Base-by-base conservation (phyloP, 2,113 vertebrate species). In the Turdus rufiventris region DNA sequence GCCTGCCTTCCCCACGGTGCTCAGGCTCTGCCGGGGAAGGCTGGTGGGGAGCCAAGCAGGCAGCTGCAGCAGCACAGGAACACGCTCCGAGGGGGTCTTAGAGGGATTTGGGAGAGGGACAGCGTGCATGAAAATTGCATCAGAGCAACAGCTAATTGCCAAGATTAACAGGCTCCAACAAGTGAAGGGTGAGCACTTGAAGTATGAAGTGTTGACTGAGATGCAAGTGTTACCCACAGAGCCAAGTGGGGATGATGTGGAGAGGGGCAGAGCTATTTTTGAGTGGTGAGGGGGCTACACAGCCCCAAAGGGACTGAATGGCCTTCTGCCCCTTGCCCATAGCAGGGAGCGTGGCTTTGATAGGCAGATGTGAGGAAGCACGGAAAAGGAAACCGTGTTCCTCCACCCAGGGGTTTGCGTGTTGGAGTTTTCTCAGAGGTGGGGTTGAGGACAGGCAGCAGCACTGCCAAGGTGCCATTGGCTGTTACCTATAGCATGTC, bases 151-250 rank as follows among this genome's bases (percentile, higher is more conserved):
- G 78, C 88, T 88, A 96, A 97, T 94, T 95, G 95, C 94, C 88
- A 91, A 93, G 89, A 91, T 94, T 89, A 96, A 93, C 75, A 91
- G 93, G 94, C 95, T 96, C 81, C 89, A 60, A 90, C 78, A 94
- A 94, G 91, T 24, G 68, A 93, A 91, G 88, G 78, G 93, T n/a
- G 81, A 96, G 63, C 89, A 45, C 91, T 83, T 95, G 75, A 93
- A 71, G 94, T n/a, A 96, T 71, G 89, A 93, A 70, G 95, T 94
- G 95, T 88, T 5, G 40, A 77, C 78, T 62, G 95, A 93, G 93
- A 80, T 40, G 63, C 0, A 2, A 83, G 78, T 3, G 5, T 71
- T 72, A 61, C 71, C 77, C 70, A n/a, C 2, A 1, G 62, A 88
- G 87, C 84, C 67, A 54, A 90, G 82, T 4, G 3, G 72, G 38